Base-by-base conservation (phyloP, 2,797 vertebrate species). In the Periparus ater region DNA sequence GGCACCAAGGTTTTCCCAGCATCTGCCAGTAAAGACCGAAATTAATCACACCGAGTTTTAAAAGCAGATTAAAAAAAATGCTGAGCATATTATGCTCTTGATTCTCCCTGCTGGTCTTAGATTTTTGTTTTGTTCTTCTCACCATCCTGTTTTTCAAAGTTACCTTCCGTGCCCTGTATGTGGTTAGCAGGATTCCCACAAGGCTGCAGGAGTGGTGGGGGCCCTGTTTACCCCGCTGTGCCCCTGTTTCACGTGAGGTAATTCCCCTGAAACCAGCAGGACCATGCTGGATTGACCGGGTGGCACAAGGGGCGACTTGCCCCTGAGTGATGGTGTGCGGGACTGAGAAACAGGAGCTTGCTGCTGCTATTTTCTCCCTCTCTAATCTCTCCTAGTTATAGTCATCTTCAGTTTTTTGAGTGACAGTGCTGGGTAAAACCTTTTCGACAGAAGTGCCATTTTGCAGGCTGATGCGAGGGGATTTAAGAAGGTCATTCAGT, bases 391-490 rank as follows among this genome's bases (percentile, higher is more conserved):
- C 34, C 73, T 62, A 68, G 91, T 94, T 92, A 88, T 9, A 93
- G 68, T 93, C 80, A 92, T 83, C 36, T 85, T 93, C 2, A 3
- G 66, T 78, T 94, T 95, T 76, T 63, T 5, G 29, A 91, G 81
- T 80, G 82, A 93, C 92, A 86, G 22, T 7, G 40, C 51, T 78
- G 65, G 77, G 67, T 78, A 84, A 95, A 96, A 90, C 58, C 47
- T 92, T 95, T 97, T 71, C 9, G 45, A 94, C 91, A 91, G 85
- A 93, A 94, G 60, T 92, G 85, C 89, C 55, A 40, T 95, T 94
- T 94, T 88, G 45, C 70, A n/a, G 82, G 70, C 77, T 88, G 92
- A 73, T 72, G 76, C 86, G 88, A 95, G 65, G 84, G 66, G 32
- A 79, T 95, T 95, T 93, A 88, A 96, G 92, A 96, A 95, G 79